phyloP scores from a whole-genome alignment of 2,113 vertebrate genomes.

The Acrocephalus arundinaceus region DNA sequence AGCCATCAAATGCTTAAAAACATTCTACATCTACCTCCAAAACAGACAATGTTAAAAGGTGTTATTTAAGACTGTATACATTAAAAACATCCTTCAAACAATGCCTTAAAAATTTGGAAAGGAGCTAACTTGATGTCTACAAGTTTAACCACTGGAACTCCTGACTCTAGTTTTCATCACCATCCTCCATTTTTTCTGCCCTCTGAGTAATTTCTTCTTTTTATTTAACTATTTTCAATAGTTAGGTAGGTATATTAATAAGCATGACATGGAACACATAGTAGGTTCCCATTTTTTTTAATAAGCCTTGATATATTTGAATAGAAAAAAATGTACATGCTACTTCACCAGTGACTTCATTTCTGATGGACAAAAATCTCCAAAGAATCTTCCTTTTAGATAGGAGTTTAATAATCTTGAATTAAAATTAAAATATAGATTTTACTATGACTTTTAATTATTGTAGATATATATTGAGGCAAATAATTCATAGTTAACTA shows the following conservation, averaged over 20 bases:
- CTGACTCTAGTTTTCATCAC: neutral
- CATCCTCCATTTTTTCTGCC: neutral
- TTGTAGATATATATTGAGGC: neutral
- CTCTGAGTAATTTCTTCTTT: neutral
- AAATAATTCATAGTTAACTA: neutral
- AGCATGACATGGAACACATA: neutral
- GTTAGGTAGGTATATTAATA: neutral
- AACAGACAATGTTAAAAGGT: neutral
- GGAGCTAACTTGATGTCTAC: neutral
- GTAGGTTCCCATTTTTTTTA: neutral
- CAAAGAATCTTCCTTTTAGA: neutral
- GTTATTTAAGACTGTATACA: neutral
- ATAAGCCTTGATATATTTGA: neutral
- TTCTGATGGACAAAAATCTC: neutral
- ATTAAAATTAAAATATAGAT: constrained; percentile 9
- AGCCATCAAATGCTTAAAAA: neutral
- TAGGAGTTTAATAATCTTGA: neutral
- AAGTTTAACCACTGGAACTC: neutral
- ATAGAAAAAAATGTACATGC: neutral
- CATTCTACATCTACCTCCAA: neutral
- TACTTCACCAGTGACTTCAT: neutral
- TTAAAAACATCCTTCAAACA: neutral
- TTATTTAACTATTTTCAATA: neutral
- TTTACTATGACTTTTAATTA: neutral
- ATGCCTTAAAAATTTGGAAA: neutral